Conservation (phyloP, 2,888 invertebrate genomes). For the Trissolcus japonicus region DNA sequence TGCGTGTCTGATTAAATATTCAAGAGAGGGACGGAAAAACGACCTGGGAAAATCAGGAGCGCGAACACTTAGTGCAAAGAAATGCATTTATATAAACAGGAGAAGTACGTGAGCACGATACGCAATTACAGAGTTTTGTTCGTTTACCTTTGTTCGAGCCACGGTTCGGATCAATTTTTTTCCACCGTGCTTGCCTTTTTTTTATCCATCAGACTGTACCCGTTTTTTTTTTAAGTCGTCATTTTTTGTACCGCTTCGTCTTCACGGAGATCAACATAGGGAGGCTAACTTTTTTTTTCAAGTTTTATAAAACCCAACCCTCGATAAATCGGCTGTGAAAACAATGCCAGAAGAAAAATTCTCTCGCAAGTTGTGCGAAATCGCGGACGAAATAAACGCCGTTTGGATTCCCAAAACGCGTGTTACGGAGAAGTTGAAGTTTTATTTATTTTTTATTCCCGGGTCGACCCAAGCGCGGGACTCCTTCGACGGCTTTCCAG, state of each 20-base stretch:
- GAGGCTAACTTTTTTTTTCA: constrained; percentile 12
- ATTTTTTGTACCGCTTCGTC: constrained; percentile 14
- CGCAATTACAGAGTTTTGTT: constrained; percentile 49
- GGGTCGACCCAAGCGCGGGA: too few species aligned
- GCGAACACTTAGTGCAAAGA: constrained; percentile 54
- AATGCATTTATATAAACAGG: constrained; percentile 51
- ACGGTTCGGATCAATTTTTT: constrained; percentile 31
- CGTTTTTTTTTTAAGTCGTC: constrained; percentile 10
- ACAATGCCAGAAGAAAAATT: constrained; percentile 22
- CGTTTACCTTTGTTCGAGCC: constrained; percentile 31
- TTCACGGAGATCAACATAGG: constrained; percentile 3
- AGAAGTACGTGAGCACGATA: constrained; percentile 37
- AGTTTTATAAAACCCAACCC: constrained; percentile 36
- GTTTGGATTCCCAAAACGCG: constrained; percentile 38
- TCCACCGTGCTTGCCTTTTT: constrained; percentile 4
- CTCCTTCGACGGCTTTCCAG: background rate
- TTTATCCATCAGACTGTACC: background rate
- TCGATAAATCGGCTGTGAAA: constrained; percentile 37
- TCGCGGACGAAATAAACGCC: constrained; percentile 40
- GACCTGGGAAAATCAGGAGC: constrained; percentile 71
- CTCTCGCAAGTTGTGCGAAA: constrained; percentile 36
- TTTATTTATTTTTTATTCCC: background rate
- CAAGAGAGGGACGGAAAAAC: constrained; percentile 65
- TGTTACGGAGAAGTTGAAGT: constrained; percentile 19
- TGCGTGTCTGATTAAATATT: constrained; percentile 69